A percentile compares a stretch with the other conserved stretches of the same genome.
phyloP scores from a whole-genome alignment of 2,888 invertebrate genomes.

The Phyllotreta cruciferae region DNA sequence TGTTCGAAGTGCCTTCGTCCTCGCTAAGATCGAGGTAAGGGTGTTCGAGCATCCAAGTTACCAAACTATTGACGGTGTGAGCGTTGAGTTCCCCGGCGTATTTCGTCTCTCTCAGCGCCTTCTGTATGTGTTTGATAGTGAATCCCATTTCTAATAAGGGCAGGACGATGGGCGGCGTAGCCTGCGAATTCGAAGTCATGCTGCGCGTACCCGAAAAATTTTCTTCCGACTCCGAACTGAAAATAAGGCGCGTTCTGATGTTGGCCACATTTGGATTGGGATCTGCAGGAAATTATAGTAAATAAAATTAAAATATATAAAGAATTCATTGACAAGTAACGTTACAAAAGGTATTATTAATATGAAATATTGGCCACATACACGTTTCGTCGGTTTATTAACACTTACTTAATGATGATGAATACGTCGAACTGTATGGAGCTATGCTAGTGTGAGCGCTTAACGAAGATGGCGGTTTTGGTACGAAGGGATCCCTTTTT shows the following conservation, averaged over 20 bases:
- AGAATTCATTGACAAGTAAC: too few species aligned
- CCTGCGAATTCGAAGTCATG: constrained; percentile 48
- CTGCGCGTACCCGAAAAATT: constrained; percentile 45
- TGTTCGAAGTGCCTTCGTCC: constrained; percentile 32
- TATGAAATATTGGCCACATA: too few species aligned
- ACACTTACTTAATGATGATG: constrained; percentile 34
- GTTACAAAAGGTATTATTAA: too few species aligned
- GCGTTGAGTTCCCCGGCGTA: constrained; percentile 55
- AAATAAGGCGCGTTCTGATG: constrained; percentile 38
- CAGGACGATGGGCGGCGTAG: constrained; percentile 62
- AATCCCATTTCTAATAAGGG: constrained; percentile 72
- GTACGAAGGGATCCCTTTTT: constrained; percentile 32
- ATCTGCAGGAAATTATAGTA: constrained; percentile 32
- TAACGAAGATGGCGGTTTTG: constrained; percentile 51
- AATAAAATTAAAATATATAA: not conserved
- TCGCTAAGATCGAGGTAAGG: constrained; percentile 57
- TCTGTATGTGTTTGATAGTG: constrained; percentile 64
- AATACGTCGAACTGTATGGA: constrained; percentile 33
- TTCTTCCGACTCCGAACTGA: constrained; percentile 48
- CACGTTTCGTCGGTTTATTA: too few species aligned
- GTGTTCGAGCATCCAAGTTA: constrained; percentile 72
- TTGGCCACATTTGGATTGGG: constrained; percentile 15
- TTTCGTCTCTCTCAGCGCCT: constrained; percentile 63
- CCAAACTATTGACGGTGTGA: constrained; percentile 66
- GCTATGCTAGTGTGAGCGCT: constrained; percentile 43